Evolutionary conservation across 2,797 vertebrate genomes (phyloP).

Genomic region (Falco concolor): DNA sequence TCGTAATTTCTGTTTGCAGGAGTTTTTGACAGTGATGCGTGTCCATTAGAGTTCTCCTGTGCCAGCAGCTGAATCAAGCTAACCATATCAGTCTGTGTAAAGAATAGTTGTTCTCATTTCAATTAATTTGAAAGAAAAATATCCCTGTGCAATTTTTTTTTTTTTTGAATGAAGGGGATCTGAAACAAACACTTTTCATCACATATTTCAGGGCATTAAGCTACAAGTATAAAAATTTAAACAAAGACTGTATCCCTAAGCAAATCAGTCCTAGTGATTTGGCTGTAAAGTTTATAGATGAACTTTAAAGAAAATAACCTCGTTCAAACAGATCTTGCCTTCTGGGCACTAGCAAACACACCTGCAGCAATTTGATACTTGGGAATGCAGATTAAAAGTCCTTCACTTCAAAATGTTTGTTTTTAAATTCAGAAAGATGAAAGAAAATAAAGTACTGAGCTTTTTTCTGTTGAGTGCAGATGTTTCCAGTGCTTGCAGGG

Average conservation of each 20-base stretch:
- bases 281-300: slow-evolving; percentile 44
- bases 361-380: slow-evolving; percentile 70
- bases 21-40: background rate
- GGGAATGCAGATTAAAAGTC: slow-evolving; percentile 68
- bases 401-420: slow-evolving; percentile 65
- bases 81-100: accelerated
- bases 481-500: slow-evolving; percentile 19
- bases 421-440: slow-evolving; percentile 64
- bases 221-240: background rate
- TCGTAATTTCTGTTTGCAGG: background rate
- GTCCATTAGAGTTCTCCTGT: background rate
- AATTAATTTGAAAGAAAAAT: background rate
- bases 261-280: background rate
- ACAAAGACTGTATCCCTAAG: slow-evolving; percentile 14
- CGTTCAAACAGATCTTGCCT: slow-evolving; percentile 63
- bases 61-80: background rate
- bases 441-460: slow-evolving; percentile 56
- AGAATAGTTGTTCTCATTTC: background rate
- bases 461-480: slow-evolving; percentile 12
- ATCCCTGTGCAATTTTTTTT: background rate
- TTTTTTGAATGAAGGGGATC: background rate
- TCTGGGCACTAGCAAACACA: slow-evolving; percentile 61
- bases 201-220: background rate
- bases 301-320: slow-evolving; percentile 64
- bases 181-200: slow-evolving; percentile 1